Evolutionary conservation across 2,888 invertebrate species (phyloP).

Genomic region (Teleogryllus oceanicus): DNA sequence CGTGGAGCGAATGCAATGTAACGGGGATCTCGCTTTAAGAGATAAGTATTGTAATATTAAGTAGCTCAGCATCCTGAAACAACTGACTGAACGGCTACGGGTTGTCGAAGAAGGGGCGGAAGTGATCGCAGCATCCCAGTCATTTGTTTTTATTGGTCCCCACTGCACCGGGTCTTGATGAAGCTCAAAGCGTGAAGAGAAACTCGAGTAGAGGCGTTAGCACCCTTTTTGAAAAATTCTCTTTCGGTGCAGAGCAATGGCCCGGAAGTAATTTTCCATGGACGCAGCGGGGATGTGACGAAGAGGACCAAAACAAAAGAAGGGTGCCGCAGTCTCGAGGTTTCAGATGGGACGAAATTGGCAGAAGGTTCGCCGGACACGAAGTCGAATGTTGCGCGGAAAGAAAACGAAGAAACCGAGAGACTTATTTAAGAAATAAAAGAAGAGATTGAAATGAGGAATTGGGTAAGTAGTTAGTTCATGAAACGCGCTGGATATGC

Average conservation of each 20-base stretch:
- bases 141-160: constrained; percentile 9
- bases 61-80: neutral
- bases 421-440: neutral
- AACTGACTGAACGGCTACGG: neutral
- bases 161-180: neutral
- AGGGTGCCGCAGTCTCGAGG: neutral
- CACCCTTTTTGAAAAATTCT: neutral
- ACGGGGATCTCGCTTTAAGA: neutral
- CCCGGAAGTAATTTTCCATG: neutral
- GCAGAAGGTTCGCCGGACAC: neutral
- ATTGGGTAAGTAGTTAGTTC: too few relatives aligned
- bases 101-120: neutral
- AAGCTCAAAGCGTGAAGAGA: constrained; percentile 7
- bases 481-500: too few relatives aligned
- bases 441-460: too few relatives aligned
- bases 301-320: neutral
- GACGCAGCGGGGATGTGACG: neutral
- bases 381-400: neutral
- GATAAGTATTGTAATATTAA: constrained; percentile 18
- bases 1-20: neutral
- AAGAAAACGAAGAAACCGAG: neutral
- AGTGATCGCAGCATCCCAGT: neutral
- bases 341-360: neutral
- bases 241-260: neutral
- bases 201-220: neutral